A percentile compares a stretch with the other conserved stretches of the same genome.
These are phyloP conservation scores for Nicator chloris DNA, from an alignment of 2,113 vertebrate genomes.

Conservation along the genomic window DNA sequence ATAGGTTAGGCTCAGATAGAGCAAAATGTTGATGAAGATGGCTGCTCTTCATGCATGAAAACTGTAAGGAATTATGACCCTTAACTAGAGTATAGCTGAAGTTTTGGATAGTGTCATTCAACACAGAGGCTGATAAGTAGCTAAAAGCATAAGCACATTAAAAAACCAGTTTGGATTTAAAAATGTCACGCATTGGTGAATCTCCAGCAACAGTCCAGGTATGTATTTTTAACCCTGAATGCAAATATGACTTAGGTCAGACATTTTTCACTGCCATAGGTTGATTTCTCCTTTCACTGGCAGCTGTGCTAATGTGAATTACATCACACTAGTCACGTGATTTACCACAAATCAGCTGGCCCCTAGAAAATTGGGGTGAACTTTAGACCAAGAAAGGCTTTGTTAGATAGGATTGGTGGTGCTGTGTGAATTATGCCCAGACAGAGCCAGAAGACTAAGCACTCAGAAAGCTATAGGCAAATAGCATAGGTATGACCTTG, in stretches of 20 bases:
- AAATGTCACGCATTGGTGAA: background rate
- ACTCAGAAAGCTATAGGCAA: background rate
- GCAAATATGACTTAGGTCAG: background rate
- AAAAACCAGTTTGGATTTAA: background rate
- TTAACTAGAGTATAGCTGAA: background rate
- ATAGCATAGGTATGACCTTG: background rate
- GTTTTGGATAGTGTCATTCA: background rate
- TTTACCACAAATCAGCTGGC: background rate
- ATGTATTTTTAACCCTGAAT: background rate
- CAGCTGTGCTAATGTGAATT: background rate
- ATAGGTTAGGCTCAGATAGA: background rate
- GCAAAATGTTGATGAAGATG: background rate
- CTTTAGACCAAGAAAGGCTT: background rate
- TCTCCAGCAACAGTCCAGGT: background rate
- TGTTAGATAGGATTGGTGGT: background rate
- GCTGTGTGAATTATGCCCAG: background rate
- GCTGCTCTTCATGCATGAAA: background rate
- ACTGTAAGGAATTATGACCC: background rate
- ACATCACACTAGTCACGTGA: background rate
- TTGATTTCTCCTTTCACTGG: background rate
- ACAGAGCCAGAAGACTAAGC: background rate
- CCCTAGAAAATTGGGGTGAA: background rate
- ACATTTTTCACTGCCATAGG: background rate
- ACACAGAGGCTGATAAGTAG: background rate
- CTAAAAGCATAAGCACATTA: background rate